phyloP scores from a whole-genome alignment of 2,888 invertebrate genomes.

The Latrodectus hesperus region DNA sequence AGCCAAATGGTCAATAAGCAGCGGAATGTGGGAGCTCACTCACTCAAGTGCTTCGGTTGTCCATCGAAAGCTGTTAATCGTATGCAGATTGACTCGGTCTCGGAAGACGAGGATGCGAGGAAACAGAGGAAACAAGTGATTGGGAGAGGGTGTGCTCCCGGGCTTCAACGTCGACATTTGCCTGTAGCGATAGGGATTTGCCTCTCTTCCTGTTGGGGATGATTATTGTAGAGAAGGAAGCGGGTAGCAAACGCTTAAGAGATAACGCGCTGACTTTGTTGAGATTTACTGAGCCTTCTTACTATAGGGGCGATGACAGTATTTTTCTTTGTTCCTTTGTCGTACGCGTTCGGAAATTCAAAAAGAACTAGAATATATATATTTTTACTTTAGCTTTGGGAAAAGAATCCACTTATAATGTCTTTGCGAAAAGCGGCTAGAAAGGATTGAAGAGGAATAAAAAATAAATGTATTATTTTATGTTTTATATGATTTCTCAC shows the following conservation, averaged over 20 bases:
- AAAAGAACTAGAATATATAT: no score
- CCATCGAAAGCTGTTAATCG: conserved; percentile 41
- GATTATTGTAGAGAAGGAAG: conserved; percentile 14
- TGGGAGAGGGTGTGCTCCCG: conserved; percentile 22
- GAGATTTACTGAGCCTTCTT: no score
- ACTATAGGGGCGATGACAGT: no score
- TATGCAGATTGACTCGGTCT: conserved; percentile 57
- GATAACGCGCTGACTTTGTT: neutral
- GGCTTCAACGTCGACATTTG: conserved; percentile 34
- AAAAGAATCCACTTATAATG: no score
- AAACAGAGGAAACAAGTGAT: conserved; percentile 53
- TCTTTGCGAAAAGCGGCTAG: no score
- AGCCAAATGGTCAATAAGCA: conserved; percentile 26
- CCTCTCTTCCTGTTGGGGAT: conserved; percentile 7
- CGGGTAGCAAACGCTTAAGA: conserved; percentile 19
- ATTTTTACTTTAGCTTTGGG: no score
- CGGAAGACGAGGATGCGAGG: conserved; percentile 19
- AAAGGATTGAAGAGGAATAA: no score
- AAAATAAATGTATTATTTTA: no score
- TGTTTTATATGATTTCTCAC: no score
- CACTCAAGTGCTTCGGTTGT: neutral
- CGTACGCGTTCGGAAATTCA: no score
- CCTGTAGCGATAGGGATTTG: conserved; percentile 21
- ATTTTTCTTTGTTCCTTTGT: no score
- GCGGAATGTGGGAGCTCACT: conserved; percentile 19